phyloP scores from a whole-genome alignment of 1,140 invertebrate species.

The Solenopsis invicta region DNA sequence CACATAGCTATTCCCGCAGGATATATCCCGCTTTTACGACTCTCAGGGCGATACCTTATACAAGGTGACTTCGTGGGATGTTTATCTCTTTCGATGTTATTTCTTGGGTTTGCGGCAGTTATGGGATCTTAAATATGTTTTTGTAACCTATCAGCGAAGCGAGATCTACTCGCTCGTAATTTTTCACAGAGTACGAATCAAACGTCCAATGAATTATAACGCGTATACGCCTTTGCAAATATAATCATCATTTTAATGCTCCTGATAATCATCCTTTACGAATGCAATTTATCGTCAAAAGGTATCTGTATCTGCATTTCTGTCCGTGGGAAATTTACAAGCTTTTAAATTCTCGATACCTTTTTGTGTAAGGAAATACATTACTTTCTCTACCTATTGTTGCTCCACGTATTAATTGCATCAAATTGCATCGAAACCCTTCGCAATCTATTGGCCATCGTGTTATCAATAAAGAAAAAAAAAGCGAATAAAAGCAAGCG shows the following conservation, averaged over 20 bases:
- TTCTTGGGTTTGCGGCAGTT: conserved; percentile 4
- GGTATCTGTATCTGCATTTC: background rate
- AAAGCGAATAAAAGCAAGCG: conserved; percentile 23
- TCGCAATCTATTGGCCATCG: background rate
- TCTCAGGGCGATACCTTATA: conserved; percentile 40
- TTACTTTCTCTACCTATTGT: background rate
- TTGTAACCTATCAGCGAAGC: background rate
- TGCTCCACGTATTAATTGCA: conserved; percentile 3
- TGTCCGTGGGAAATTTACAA: background rate
- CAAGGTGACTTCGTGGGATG: conserved; percentile 9
- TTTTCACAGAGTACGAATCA: background rate
- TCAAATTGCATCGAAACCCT: background rate
- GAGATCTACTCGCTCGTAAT: background rate
- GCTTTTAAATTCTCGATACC: background rate
- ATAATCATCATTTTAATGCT: background rate
- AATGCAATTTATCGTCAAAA: background rate
- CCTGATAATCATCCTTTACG: background rate
- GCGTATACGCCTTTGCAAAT: background rate
- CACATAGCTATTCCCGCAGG: conserved; percentile 39
- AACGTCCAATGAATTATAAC: background rate
- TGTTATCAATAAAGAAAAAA: conserved; percentile 36
- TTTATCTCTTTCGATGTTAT: conserved; percentile 46
- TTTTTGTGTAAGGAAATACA: background rate
- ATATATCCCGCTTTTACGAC: conserved; percentile 47
- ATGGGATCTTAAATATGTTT: conserved; percentile 29